Percentiles rank a stretch among this genome's conserved stretches.
Evolutionary conservation across 2,888 invertebrate species (phyloP).

Genomic region (Thera britannica): DNA sequence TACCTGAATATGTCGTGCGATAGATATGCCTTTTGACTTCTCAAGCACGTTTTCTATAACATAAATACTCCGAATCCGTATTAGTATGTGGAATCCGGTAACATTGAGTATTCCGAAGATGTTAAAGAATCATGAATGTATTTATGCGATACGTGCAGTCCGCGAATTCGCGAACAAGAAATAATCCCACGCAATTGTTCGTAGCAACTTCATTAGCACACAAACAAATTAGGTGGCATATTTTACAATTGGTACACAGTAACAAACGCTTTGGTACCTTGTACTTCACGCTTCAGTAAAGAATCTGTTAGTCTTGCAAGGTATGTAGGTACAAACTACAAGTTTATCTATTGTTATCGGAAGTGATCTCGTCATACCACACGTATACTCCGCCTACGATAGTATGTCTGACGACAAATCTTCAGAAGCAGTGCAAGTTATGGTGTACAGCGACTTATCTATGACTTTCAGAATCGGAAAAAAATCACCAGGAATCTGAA

Average conservation of each 20-base stretch:
- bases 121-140: constrained; percentile 40
- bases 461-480: background rate
- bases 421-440: constrained; percentile 44
- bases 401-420: constrained; percentile 66
- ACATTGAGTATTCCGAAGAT: constrained; percentile 36
- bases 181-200: constrained; percentile 42
- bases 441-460: constrained; percentile 37
- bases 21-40: constrained; percentile 22
- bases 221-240: constrained; percentile 42
- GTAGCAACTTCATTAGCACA: constrained; percentile 43
- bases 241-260: constrained; percentile 39
- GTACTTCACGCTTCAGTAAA: constrained; percentile 49
- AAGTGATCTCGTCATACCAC: constrained; percentile 74
- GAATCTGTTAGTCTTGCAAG: constrained; percentile 66
- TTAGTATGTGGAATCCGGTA: constrained; percentile 40
- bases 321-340: constrained; percentile 48
- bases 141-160: constrained; percentile 43
- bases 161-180: constrained; percentile 41
- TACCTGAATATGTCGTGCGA: background rate
- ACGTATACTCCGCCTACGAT: constrained; percentile 73
- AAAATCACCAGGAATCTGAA: background rate
- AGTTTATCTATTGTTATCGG: constrained; percentile 76
- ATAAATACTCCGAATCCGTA: constrained; percentile 33
- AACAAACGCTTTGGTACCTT: constrained; percentile 27
- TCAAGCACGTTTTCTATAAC: constrained; percentile 33